Base-by-base conservation (phyloP, 2,113 vertebrate species). In the Pollachius pollachius region DNA sequence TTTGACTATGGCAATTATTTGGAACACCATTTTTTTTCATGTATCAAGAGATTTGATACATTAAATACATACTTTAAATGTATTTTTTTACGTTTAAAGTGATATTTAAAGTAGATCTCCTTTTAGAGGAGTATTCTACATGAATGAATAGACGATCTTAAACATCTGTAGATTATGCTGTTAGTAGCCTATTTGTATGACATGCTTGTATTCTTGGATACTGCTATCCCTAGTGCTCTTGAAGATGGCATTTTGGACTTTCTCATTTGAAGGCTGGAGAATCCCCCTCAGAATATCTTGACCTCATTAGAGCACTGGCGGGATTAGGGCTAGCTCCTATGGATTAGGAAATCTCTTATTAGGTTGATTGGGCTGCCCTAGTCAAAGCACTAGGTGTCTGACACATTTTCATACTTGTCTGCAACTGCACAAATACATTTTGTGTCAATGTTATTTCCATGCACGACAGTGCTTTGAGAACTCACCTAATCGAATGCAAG, bases 401-500 rank as follows among this genome's bases (percentile, higher is more conserved):
- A 74, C 75, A 81, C 8, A 13, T 78, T 86, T 76, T 71, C 76
- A 85, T 82, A 61, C 77, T 74, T 80, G 81, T 83, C 54, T 65
- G 69, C 79, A 72, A 83, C 81, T 74, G 70, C 65, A 61, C 71
- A 84, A 88, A 72, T 71, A 66, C 73, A 52, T 65, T 62, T 68
- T 71, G 59, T 77, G 72, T 81, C 72, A 62, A 18, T 73, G 69
- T 63, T 77, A 76, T 86, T 85, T 85, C 79, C 62, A 76, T 82
- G 69, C 76, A 72, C 4, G n/a, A 70, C 59, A 8, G 67, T 52
- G 76, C 70, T 78, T 19, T 4, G 72, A 82, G 79, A 82, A 66
- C 74, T 80, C 66, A 67, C 69, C 80, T 82, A 79, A 88, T 89
- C 71, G 78, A 90, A 88, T 80, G 56, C 83, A 76, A 78, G 83